phyloP scores from a whole-genome alignment of 2,797 vertebrate species.

The Xenopus petersii region DNA sequence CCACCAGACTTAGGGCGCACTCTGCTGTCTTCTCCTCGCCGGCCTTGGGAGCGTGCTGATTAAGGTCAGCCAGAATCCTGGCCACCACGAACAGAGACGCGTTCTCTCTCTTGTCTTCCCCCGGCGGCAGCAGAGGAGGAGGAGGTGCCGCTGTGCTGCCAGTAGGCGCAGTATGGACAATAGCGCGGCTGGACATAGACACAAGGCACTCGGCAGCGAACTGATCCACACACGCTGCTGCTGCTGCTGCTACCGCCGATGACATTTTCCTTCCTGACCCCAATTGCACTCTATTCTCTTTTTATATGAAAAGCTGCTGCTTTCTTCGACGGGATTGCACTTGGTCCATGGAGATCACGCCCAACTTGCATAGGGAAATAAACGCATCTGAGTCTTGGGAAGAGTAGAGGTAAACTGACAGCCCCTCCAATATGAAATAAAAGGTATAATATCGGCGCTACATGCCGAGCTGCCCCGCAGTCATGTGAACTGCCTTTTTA shows the following conservation, averaged over 20 bases:
- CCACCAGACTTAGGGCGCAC: neutral
- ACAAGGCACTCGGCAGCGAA: slow-evolving; percentile 99
- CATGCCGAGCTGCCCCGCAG: slow-evolving; percentile 59
- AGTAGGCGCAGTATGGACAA: slow-evolving; percentile 78
- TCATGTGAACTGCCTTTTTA: slow-evolving; percentile 64
- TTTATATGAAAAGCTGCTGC: slow-evolving; percentile 20
- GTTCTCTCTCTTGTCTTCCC: slow-evolving; percentile 84
- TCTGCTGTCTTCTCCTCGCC: slow-evolving; percentile 42
- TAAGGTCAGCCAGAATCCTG: slow-evolving; percentile 92
- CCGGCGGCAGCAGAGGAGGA: slow-evolving; percentile 59
- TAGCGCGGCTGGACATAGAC: slow-evolving; percentile 93
- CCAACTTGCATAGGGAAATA: slow-evolving; percentile 49
- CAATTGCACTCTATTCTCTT: slow-evolving; percentile 1
- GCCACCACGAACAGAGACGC: slow-evolving; percentile 90
- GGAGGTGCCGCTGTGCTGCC: slow-evolving; percentile 65
- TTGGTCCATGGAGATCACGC: slow-evolving; percentile 55
- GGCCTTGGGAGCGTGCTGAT: slow-evolving; percentile 82
- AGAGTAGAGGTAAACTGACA: slow-evolving; percentile 36
- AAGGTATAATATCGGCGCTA: slow-evolving; percentile 38
- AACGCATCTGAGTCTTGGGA: slow-evolving; percentile 48
- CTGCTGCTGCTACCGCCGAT: slow-evolving; percentile 55
- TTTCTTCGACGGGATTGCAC: slow-evolving; percentile 44
- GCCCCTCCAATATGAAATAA: neutral
- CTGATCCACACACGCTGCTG: slow-evolving; percentile 80
- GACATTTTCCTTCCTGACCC: slow-evolving; percentile 64